phyloP scores from a whole-genome alignment of 2,113 vertebrate genomes.

The Helogale parvula region DNA sequence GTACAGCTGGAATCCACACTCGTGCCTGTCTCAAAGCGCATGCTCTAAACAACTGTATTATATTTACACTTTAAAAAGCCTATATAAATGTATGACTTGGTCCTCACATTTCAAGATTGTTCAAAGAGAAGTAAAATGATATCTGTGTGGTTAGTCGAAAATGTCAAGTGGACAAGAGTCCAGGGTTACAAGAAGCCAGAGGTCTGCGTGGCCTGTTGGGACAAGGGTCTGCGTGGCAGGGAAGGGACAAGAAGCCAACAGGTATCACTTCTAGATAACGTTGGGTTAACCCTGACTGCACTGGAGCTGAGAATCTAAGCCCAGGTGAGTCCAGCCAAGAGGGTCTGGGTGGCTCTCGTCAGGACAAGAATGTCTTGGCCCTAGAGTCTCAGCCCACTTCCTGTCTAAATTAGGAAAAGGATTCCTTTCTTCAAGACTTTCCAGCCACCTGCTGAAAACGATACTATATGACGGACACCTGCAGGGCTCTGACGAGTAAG shows the following conservation, averaged over 20 bases:
- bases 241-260: neutral
- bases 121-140: neutral
- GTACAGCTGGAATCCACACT: neutral
- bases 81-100: neutral
- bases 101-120: neutral
- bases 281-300: too few relatives aligned
- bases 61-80: neutral
- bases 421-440: neutral
- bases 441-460: neutral
- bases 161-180: neutral
- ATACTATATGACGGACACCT: neutral
- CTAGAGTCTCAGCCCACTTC: neutral
- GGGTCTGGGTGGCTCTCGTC: neutral
- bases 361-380: accelerated
- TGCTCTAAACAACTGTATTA: neutral
- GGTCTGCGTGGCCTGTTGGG: neutral
- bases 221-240: too few relatives aligned
- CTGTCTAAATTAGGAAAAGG: neutral
- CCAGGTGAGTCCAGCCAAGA: neutral
- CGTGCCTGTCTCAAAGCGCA: neutral
- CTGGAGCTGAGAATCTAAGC: neutral
- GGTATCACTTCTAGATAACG: neutral
- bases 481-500: neutral
- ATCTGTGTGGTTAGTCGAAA: neutral
- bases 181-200: neutral